Conservation (phyloP, 92 coral and sea anemone genomes). For the Paramuricea clavata region DNA sequence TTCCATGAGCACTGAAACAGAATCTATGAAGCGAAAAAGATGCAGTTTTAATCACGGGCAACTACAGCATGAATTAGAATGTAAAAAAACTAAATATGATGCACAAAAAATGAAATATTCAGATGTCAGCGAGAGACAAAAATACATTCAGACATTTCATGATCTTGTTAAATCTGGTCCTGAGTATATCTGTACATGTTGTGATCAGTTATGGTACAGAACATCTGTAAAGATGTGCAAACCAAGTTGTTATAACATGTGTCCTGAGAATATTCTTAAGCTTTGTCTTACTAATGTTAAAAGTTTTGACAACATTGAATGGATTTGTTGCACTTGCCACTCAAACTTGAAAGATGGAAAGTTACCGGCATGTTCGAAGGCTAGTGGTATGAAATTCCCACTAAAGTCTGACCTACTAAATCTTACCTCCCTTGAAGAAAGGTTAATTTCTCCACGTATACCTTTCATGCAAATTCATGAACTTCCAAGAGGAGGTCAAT, state of each 20-base stretch:
- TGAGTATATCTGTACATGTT: conserved; percentile 73
- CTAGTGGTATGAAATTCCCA: not conserved
- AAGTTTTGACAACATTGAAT: conserved; percentile 61
- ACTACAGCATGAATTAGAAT: too few relatives aligned
- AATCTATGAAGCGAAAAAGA: too few relatives aligned
- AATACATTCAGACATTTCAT: not conserved
- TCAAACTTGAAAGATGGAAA: conserved; percentile 57
- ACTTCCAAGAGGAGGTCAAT: conserved; percentile 73
- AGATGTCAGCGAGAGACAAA: too few relatives aligned
- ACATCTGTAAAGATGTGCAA: conserved; percentile 66
- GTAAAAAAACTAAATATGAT: too few relatives aligned
- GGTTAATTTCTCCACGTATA: conserved; percentile 43
- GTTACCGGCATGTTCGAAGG: conserved; percentile 45
- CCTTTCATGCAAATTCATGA: conserved; percentile 69
- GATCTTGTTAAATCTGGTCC: conserved; percentile 65
- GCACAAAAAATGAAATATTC: too few relatives aligned
- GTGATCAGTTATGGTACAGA: conserved; percentile 75
- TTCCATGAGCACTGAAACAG: too few relatives aligned
- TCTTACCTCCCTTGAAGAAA: conserved; percentile 62
- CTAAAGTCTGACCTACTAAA: conserved; percentile 26
- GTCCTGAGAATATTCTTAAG: conserved; percentile 36
- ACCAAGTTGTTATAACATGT: not conserved
- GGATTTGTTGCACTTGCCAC: conserved; percentile 68
- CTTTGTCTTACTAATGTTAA: conserved; percentile 55
- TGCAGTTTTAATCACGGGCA: too few relatives aligned